These are phyloP conservation scores for Nematolebias whitei DNA, from an alignment of 2,113 vertebrate genomes.

Conservation along the genomic window DNA sequence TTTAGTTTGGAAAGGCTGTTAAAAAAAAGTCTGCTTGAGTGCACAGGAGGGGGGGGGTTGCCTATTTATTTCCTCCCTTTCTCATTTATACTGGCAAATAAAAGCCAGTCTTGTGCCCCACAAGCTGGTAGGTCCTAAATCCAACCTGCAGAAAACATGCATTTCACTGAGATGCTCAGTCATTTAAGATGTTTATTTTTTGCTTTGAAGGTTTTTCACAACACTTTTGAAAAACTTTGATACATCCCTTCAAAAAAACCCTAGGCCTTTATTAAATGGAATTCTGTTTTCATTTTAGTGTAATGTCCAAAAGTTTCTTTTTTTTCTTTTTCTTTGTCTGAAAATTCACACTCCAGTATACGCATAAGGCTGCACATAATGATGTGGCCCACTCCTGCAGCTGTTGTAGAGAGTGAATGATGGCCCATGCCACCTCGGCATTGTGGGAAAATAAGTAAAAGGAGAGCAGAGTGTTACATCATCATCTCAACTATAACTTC, in stretches of 20 bases:
- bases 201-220: no score
- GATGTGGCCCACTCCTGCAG: constrained; percentile 39
- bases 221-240: no score
- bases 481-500: constrained; percentile 25
- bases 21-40: neutral
- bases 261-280: no score
- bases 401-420: constrained; percentile 49
- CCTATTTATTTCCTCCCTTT: neutral
- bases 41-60: neutral
- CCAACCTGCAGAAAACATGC: no score
- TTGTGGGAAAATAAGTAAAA: constrained; percentile 26
- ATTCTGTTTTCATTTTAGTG: neutral
- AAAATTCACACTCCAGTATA: constrained; percentile 5
- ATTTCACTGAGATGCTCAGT: no score
- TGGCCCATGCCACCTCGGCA: constrained; percentile 32
- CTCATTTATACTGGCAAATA: neutral
- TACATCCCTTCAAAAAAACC: no score
- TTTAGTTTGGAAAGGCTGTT: neutral
- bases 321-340: neutral
- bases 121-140: no score
- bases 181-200: no score
- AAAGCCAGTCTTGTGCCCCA: no score
- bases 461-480: constrained; percentile 21
- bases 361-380: constrained; percentile 3
- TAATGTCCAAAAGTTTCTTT: neutral